Conservation (phyloP, 2,113 vertebrate genomes). For the Loxodonta africana region DNA sequence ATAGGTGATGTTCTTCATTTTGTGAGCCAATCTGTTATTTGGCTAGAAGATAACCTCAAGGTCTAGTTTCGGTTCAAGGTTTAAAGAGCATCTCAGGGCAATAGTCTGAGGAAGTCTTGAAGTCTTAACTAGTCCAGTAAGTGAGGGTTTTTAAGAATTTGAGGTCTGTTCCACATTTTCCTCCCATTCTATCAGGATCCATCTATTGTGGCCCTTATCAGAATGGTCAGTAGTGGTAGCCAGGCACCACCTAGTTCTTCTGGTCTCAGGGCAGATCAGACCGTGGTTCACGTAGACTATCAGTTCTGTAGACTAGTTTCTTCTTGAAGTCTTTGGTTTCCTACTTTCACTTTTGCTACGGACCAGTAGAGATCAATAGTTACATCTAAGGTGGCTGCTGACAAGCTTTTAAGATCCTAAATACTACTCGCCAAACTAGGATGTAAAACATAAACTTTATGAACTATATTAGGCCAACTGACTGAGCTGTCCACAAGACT, state of each 20-base stretch:
- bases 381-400: not conserved
- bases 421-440: not conserved
- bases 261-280: too few species aligned
- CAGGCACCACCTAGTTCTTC: not conserved
- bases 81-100: not conserved
- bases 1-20: not conserved
- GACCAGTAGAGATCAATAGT: too few species aligned
- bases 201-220: not conserved
- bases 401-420: not conserved
- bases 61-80: not conserved
- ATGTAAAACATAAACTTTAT: not conserved
- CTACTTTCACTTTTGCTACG: too few species aligned
- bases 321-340: not conserved
- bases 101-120: not conserved
- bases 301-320: too few species aligned
- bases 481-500: too few species aligned
- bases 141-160: not conserved
- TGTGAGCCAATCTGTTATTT: not conserved
- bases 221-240: not conserved
- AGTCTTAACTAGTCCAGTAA: not conserved
- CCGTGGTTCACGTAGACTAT: too few species aligned
- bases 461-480: not conserved
- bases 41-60: not conserved
- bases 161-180: not conserved
- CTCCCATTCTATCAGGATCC: not conserved